Evolutionary conservation across 2,888 invertebrate genomes (phyloP).

Genomic region (Sinotaia quadrata): DNA sequence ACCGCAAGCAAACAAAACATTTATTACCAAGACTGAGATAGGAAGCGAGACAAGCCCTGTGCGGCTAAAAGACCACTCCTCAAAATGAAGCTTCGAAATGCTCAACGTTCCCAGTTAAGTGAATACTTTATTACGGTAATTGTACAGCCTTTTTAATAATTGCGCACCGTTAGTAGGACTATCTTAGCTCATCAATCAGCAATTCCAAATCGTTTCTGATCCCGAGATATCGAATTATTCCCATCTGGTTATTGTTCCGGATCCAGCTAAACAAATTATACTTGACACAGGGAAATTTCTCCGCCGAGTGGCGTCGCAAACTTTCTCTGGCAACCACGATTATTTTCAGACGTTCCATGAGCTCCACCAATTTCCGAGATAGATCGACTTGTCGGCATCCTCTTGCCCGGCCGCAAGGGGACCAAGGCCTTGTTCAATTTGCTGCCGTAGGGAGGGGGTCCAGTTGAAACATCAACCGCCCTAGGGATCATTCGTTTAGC

Average conservation of each 20-base stretch:
- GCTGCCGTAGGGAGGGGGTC: conserved; percentile 25
- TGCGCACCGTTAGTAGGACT: conserved; percentile 11
- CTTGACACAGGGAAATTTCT: conserved; percentile 28
- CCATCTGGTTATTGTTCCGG: conserved; percentile 25
- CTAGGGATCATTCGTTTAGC: conserved; percentile 14
- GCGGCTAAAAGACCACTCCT: too few species aligned
- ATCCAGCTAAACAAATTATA: conserved; percentile 26
- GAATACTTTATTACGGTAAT: not conserved
- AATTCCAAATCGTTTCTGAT: conserved; percentile 25
- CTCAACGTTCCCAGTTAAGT: not conserved
- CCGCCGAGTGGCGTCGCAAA: conserved; percentile 8
- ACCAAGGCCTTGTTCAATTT: conserved; percentile 19
- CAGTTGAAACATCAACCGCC: conserved; percentile 20
- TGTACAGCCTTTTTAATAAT: conserved; percentile 20
- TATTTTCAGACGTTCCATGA: conserved; percentile 21
- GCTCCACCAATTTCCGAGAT: conserved; percentile 20
- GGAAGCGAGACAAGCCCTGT: too few species aligned
- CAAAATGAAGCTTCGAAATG: too few species aligned
- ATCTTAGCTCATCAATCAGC: conserved; percentile 25
- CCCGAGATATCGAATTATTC: conserved; percentile 29
- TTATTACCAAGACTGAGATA: too few species aligned
- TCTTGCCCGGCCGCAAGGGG: not conserved
- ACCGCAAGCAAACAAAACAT: too few species aligned
- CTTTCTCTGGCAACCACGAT: conserved; percentile 20
- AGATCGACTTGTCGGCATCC: conserved; percentile 24